These are phyloP conservation scores for Crypturellus tataupa DNA, from an alignment of 2,797 vertebrate species.

Conservation along the genomic window DNA sequence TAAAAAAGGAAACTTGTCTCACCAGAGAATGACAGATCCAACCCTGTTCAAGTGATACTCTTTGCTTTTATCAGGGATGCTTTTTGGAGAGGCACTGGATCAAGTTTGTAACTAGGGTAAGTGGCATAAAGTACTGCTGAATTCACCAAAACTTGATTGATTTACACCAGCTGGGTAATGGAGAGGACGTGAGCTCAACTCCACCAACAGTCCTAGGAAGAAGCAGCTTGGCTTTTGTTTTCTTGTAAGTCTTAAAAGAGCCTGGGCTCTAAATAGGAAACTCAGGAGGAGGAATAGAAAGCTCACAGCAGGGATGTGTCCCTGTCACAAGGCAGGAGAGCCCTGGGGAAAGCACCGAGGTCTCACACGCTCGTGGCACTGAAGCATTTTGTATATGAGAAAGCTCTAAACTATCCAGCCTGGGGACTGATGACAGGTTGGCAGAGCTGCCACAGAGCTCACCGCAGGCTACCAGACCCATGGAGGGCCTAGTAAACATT, in stretches of 20 bases:
- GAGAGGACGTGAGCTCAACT: slow-evolving; percentile 5
- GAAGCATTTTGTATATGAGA: background rate
- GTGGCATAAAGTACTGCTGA: background rate
- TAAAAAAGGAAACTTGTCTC: background rate
- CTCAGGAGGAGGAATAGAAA: background rate
- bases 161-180: slow-evolving; percentile 30
- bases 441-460: background rate
- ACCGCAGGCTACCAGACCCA: no score
- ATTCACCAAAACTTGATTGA: slow-evolving; percentile 8
- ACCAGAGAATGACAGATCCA: background rate
- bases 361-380: rapidly evolving
- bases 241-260: background rate
- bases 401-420: background rate
- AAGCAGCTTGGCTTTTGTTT: background rate
- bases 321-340: background rate
- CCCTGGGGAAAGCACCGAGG: background rate
- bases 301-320: background rate
- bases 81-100: background rate
- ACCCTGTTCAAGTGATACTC: background rate
- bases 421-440: background rate
- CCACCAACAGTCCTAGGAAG: background rate
- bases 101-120: slow-evolving; percentile 8
- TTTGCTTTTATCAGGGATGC: background rate
- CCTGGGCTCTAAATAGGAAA: background rate
- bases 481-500: background rate